Evolutionary conservation across 1,140 invertebrate genomes (phyloP).

Genomic region (Bombus waltoni): DNA sequence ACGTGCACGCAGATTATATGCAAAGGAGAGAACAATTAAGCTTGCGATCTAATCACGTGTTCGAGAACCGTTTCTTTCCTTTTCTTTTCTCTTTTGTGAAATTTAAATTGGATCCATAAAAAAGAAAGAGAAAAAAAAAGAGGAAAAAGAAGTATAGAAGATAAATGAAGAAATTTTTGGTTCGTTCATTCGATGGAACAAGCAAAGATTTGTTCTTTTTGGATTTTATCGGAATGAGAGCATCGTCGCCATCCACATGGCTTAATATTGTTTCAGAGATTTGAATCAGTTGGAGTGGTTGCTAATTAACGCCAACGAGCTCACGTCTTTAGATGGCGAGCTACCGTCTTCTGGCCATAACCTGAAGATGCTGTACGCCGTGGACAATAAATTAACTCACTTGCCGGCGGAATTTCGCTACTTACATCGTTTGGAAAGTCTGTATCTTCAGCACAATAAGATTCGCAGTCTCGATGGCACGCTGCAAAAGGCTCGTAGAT

Average conservation of each 20-base stretch:
- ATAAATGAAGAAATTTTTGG: neutral
- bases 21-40: constrained; percentile 42
- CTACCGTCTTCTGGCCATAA: constrained; percentile 86
- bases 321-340: constrained; percentile 89
- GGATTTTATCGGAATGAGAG: neutral
- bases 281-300: constrained; percentile 89
- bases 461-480: constrained; percentile 87
- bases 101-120: neutral
- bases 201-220: neutral
- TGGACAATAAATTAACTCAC: constrained; percentile 87
- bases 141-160: neutral
- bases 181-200: neutral
- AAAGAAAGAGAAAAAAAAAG: neutral
- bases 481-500: constrained; percentile 85
- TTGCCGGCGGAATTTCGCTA: constrained; percentile 87
- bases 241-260: constrained; percentile 17
- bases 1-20: constrained; percentile 33
- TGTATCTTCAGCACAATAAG: constrained; percentile 88
- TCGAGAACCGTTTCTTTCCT: neutral
- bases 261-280: constrained; percentile 79
- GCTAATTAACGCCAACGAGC: constrained; percentile 89
- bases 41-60: constrained; percentile 21
- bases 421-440: constrained; percentile 86
- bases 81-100: neutral
- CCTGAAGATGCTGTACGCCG: constrained; percentile 87